These are phyloP conservation scores for Pontoporia blainvillei DNA, from an alignment of 2,113 vertebrate species.

Conservation along the genomic window DNA sequence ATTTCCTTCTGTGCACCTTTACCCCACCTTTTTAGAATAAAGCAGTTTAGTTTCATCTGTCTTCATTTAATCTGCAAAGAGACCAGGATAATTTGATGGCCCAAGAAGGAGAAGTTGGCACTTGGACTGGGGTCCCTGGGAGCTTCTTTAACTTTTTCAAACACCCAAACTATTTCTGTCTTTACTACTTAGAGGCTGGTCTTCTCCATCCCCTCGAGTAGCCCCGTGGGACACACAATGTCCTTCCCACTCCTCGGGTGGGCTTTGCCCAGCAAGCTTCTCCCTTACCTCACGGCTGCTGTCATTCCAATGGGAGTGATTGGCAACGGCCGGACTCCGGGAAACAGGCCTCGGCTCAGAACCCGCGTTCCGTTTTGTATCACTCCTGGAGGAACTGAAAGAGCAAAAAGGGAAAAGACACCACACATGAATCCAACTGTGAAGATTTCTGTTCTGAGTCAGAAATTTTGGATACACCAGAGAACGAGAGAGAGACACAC, in stretches of 20 bases:
- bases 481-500: not conserved
- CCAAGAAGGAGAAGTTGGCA: not conserved
- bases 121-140: not conserved
- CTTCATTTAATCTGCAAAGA: not conserved
- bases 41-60: not conserved
- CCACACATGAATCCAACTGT: not conserved
- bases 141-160: not conserved
- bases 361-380: constrained; percentile 97
- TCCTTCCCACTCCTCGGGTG: not conserved
- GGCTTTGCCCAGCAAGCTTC: fast-evolving
- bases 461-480: not conserved
- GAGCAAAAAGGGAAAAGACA: constrained; percentile 41
- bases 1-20: not conserved
- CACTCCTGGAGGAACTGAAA: constrained; percentile 93
- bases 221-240: fast-evolving
- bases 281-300: constrained; percentile 91
- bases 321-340: constrained; percentile 93
- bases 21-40: not conserved
- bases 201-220: not conserved
- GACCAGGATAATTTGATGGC: not conserved
- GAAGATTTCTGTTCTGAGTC: not conserved
- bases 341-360: constrained; percentile 94
- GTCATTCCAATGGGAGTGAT: constrained; percentile 94
- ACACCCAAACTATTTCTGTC: not conserved
- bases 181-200: not conserved